Base-by-base conservation (phyloP, 2,113 vertebrate species). In the Rhinopomastus cyanomelas region DNA sequence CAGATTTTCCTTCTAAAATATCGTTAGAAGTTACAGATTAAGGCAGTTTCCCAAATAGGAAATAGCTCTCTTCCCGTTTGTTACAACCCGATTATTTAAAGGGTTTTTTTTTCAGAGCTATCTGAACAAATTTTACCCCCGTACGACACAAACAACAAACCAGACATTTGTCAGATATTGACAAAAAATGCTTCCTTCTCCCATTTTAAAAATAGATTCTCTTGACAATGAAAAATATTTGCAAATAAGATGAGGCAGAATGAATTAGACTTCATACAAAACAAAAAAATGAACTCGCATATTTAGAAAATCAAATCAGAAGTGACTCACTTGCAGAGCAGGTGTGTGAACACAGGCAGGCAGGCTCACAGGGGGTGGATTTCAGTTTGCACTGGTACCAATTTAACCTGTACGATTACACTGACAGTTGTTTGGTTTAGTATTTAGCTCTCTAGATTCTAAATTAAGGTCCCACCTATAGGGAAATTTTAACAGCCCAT, bases 201-300 rank as follows among this genome's bases (percentile, higher is more conserved):
- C 62, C 12, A 21, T 60, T 90, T 93, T 59, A 95, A 95, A 93
- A 93, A 93, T 51, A 94, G 88, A 61, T 37, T 48, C 84, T 32
- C 78, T 66, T 51, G 87, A 90, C 94, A 95, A 87, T 3, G 53
- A 92, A 71, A 79, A 85, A 66, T 90, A 90, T 88, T 93, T 95
- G 88, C 90, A 92, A 92, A 90, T 85, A 94, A 87, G 67, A 92
- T 81, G 81, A 84, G 64, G 81, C 64, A 71, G 77, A 75, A 87
- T 18, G 37, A 78, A 84, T 77, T 49, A 67, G 14, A 39, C 21
- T 83, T 80, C 46, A 26, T 15, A 65, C 7, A 73, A 64, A 76
- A 53, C 34, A 29, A n/a, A 75, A 68, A 81, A 6, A 4, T 3
- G 12, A 90, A 72, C 37, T 71, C 3, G 3, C 12, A 22, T 20